Evolutionary conservation across 2,888 invertebrate genomes (phyloP), one percentile per base, ranked within the genome.

Genomic region (Chloroclysta siterata): DNA sequence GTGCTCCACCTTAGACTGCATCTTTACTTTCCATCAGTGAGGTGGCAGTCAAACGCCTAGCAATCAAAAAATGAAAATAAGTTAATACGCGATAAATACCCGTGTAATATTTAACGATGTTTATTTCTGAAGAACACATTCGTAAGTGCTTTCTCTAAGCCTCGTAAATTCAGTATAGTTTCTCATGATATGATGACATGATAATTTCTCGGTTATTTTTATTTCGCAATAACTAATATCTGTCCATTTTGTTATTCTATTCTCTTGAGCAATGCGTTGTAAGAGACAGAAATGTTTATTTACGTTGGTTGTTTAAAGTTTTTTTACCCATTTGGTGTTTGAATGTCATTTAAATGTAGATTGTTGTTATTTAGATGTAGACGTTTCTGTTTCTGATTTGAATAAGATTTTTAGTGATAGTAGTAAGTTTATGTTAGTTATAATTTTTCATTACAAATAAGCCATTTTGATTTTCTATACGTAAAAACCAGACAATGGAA

Each of bases 261-360:
- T 69, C 70, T 71, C 70, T 57, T 58, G 70, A 65, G 64, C 72
- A 50, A 69, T 71, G 69, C 69, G 69, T 70, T 72, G 69, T 55
- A 13, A 66, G 65, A 60, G 53, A 66, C 63, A 63, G 66, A 72
- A 70, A 68, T 68, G 66, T 72, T 66, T 68, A 64, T 29, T 14
- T 11, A n/a, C 52, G 22, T 55, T 29, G 7, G 7, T 22, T 48
- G 10, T 42, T 13, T 60, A 47, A 41, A 11, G 11, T 47, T 44
- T 59, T 13, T 33, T 42, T 53, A 54, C 22, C 14, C n/a, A 54
- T 46, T 59, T 60, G 29, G 28, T 29, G 11, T 54, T 50, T 8
- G 14, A 53, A 15, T 28, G 15, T 60, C 57, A 11, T 51, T 28
- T 3, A 11, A 39, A 11, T 7, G 33, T 33, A 33, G 8, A 6